These are phyloP conservation scores for Meganola albula DNA, from an alignment of 2,888 invertebrate genomes.

Conservation along the genomic window DNA sequence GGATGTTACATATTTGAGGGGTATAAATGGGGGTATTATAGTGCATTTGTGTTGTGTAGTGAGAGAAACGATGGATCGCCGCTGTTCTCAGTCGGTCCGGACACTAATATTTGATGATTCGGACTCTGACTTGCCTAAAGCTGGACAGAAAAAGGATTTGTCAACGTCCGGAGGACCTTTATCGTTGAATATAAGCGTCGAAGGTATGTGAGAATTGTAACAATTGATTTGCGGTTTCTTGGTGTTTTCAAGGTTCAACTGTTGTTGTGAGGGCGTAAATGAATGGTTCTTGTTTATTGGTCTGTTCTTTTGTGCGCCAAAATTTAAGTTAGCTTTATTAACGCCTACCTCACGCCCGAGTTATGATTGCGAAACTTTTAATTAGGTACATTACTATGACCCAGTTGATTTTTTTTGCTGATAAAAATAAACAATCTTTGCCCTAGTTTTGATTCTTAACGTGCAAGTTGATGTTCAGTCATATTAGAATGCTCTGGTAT, in stretches of 20 bases:
- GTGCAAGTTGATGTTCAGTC: too few species aligned
- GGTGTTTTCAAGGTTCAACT: constrained; percentile 63
- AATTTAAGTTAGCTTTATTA: constrained; percentile 14
- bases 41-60: constrained; percentile 61
- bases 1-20: constrained; percentile 34
- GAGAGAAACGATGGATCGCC: constrained; percentile 73
- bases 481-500: too few species aligned
- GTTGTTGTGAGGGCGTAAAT: constrained; percentile 53
- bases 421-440: constrained; percentile 12
- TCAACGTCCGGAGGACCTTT: constrained; percentile 51
- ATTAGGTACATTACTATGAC: constrained; percentile 25
- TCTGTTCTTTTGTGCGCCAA: constrained; percentile 15
- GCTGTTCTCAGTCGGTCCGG: constrained; percentile 84
- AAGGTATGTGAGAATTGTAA: constrained; percentile 55
- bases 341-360: constrained; percentile 11
- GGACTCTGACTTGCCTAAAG: constrained; percentile 74
- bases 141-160: constrained; percentile 61
- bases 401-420: constrained; percentile 23
- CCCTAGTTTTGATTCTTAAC: neutral
- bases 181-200: constrained; percentile 64
- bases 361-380: constrained; percentile 21
- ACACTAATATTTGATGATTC: constrained; percentile 87
- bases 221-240: constrained; percentile 29
- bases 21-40: constrained; percentile 64
- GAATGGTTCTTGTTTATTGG: constrained; percentile 27